Percentiles rank a stretch among this genome's conserved stretches.
Conservation (phyloP, 2,888 invertebrate species). For the Troglohyphantes excavatus region DNA sequence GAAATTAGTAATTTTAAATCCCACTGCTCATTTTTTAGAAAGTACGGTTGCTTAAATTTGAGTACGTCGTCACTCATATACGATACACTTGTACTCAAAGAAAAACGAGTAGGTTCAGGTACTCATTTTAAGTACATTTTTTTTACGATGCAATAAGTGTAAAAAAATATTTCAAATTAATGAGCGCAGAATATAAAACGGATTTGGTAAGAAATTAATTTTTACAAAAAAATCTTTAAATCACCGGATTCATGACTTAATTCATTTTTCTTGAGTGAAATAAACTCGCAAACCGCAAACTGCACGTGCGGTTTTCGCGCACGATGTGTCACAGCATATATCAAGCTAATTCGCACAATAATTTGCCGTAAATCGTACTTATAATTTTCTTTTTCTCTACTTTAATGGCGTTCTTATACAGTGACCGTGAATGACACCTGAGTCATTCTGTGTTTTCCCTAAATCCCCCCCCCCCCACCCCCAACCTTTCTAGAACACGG, state of each 20-base stretch:
- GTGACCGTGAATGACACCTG: slow-evolving; percentile 50
- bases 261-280: slow-evolving; percentile 2
- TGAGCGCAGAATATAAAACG: too few species aligned
- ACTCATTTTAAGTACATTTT: too few species aligned
- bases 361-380: slow-evolving; percentile 18
- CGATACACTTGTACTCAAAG: too few species aligned
- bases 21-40: too few species aligned
- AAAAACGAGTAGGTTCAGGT: too few species aligned
- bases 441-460: slow-evolving; percentile 37
- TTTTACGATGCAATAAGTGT: too few species aligned
- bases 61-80: too few species aligned
- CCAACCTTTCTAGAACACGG: neutral
- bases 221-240: neutral
- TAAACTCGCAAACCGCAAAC: slow-evolving; percentile 1
- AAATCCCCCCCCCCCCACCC: neutral
- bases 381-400: neutral
- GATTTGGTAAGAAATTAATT: too few species aligned
- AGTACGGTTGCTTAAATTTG: too few species aligned
- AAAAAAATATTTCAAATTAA: too few species aligned
- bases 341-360: slow-evolving; percentile 26
- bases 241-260: slow-evolving; percentile 12
- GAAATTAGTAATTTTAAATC: too few species aligned
- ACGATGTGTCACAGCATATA: slow-evolving; percentile 44
- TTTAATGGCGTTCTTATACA: slow-evolving; percentile 13
- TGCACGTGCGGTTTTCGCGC: slow-evolving; percentile 35